phyloP scores from a whole-genome alignment of 2,797 vertebrate genomes.

The Cetoscarus ocellatus region DNA sequence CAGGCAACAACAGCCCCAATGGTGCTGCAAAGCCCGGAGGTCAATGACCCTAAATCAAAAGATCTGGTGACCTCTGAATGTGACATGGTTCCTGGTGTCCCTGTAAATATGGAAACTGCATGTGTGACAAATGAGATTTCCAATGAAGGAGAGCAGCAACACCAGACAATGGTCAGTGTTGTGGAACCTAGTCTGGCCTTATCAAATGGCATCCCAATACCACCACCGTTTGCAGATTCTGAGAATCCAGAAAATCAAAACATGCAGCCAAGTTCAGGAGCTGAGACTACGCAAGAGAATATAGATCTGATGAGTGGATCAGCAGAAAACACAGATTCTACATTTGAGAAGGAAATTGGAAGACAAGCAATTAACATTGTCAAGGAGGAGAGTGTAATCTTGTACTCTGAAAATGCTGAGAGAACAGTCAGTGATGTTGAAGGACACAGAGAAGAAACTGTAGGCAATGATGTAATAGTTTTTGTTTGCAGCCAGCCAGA shows the following conservation, averaged over 20 bases:
- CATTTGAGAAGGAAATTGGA: slow-evolving; percentile 28
- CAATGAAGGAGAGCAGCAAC: slow-evolving; percentile 29
- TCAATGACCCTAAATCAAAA: slow-evolving; percentile 19
- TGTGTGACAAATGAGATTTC: slow-evolving; percentile 23
- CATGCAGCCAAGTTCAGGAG: slow-evolving; percentile 12
- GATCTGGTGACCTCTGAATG: slow-evolving; percentile 11
- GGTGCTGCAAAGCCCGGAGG: slow-evolving; percentile 29
- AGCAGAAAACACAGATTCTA: slow-evolving; percentile 35
- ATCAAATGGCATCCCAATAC: slow-evolving; percentile 29
- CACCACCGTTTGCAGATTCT: slow-evolving; percentile 13
- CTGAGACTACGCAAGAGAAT: slow-evolving; percentile 32
- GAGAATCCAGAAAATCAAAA: slow-evolving; percentile 32
- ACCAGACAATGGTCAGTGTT: slow-evolving; percentile 17
- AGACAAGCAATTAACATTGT: slow-evolving; percentile 42
- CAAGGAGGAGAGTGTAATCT: slow-evolving; percentile 26
- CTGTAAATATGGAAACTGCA: slow-evolving; percentile 29
- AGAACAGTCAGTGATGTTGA: slow-evolving; percentile 18
- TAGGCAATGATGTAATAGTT: slow-evolving; percentile 43
- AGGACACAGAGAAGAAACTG: slow-evolving; percentile 36
- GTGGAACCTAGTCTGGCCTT: not conserved
- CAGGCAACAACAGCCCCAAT: slow-evolving; percentile 3
- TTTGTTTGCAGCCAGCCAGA: slow-evolving; percentile 61
- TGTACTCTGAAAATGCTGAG: slow-evolving; percentile 27
- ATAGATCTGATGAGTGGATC: slow-evolving; percentile 44
- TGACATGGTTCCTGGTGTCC: slow-evolving; percentile 27